A percentile compares a stretch with the other conserved stretches of the same genome.
Evolutionary conservation across 2,888 invertebrate species (phyloP).

Genomic region (Luffia ferchaultella): DNA sequence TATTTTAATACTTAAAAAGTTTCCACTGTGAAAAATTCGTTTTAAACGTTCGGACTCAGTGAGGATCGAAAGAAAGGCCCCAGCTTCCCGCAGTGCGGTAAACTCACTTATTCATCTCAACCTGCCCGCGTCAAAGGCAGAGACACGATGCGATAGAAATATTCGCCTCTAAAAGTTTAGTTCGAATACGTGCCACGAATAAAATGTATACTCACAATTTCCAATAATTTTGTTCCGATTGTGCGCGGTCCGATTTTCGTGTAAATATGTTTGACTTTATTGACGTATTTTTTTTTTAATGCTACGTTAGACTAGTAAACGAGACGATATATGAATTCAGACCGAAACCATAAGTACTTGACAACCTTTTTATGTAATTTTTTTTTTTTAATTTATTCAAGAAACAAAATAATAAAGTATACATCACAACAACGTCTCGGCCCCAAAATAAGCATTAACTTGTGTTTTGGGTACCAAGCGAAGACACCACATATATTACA

Average conservation of each 20-base stretch:
- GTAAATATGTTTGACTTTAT: not conserved
- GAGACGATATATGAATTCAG: no score
- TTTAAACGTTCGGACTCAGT: not conserved
- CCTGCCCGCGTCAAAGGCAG: constrained; percentile 3
- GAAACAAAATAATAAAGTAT: no score
- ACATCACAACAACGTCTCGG: no score
- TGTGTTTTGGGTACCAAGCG: no score
- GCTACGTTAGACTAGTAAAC: no score
- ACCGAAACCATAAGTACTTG: no score
- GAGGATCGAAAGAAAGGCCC: not conserved
- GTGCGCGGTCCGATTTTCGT: not conserved
- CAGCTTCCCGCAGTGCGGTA: constrained; percentile 1
- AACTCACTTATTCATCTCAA: constrained; percentile 6
- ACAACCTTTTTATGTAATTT: no score
- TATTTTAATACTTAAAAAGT: not conserved
- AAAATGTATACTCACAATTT: not conserved
- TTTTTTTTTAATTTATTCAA: no score
- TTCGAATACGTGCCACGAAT: not conserved
- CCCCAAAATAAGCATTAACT: no score
- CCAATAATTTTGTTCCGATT: not conserved
- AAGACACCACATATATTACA: no score
- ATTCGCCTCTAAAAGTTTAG: not conserved
- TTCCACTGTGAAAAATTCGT: not conserved
- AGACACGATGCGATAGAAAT: not conserved
- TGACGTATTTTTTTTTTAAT: no score